Evolutionary conservation across 1,140 invertebrate genomes (phyloP), one percentile per base, ranked within the genome.

Genomic region (Aphaenogaster ashmeadi): DNA sequence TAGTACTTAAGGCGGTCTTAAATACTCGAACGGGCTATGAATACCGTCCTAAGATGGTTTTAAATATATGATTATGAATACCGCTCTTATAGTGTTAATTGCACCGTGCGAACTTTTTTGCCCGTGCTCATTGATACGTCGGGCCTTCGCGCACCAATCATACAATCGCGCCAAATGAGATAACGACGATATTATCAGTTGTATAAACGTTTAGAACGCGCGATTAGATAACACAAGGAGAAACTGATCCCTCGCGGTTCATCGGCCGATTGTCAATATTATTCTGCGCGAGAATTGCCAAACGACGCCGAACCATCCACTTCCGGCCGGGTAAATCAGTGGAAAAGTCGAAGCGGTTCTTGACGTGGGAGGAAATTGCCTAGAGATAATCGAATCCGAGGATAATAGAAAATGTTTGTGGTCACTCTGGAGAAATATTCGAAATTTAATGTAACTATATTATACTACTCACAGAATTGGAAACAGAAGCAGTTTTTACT

Each of bases 221-320:
- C 54, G 54, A 74, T 62, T 62, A 72, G 69, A 84, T 84, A 84
- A 75, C 41, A 56, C 36, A 36, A 36, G 18, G 44, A 60, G 33
- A 62, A 84, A 58, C 33, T 9, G 11, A 2, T 75, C 33, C 27
- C 7, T 38, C 21, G 8, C 11, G 5, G 69, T 75, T 84, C 44
- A 75, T 75, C 80, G 54, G 18, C 21, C 67, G 54, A 47, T 33
- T 66, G 77, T 74, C 52, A n/a, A 58, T 47, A 9, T 15, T 47
- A 41, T 38, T 38, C 11, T 9, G 18, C 52, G n/a, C 5, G 52
- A 64, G 75, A 64, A 47, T 64, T 44, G 36, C 18, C 27, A 27
- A 75, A 56, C 6, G 41, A 47, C 41, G 11, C 15, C 13, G 3
- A 21, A 66, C 8, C 50, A 33, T 54, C 4, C 8, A 13, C 38